Percentiles rank a stretch among this genome's conserved stretches.
Evolutionary conservation across 1,140 invertebrate genomes (phyloP).

Genomic region (Hylaeus anthracinus): DNA sequence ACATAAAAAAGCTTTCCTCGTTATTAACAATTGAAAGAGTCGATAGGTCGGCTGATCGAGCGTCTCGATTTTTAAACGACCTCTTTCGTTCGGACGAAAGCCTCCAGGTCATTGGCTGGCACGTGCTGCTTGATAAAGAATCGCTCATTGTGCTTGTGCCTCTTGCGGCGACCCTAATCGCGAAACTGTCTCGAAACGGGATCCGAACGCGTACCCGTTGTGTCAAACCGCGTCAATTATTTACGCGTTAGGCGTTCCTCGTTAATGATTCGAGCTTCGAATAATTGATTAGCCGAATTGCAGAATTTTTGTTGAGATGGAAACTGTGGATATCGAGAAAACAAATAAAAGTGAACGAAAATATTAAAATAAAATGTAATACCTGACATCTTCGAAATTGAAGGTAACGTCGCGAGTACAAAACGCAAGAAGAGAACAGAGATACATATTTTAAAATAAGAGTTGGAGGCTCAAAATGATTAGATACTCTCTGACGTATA

Average conservation of each 20-base stretch:
- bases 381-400: too few relatives aligned
- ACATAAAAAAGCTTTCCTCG: conserved; percentile 10
- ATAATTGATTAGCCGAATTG: too few relatives aligned
- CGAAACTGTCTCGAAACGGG: neutral
- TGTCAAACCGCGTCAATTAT: neutral
- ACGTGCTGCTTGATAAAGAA: conserved; percentile 8
- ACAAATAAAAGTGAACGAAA: too few relatives aligned
- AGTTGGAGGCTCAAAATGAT: too few relatives aligned
- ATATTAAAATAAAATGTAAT: too few relatives aligned
- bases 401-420: too few relatives aligned
- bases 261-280: too few relatives aligned
- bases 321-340: too few relatives aligned
- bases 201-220: neutral
- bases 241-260: neutral
- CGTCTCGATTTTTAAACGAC: conserved; percentile 8
- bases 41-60: conserved; percentile 5
- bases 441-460: too few relatives aligned
- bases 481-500: too few relatives aligned
- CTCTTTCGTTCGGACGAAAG: neutral
- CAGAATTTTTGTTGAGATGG: too few relatives aligned
- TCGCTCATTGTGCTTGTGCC: neutral
- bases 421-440: too few relatives aligned
- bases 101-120: neutral
- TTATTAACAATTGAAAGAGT: conserved; percentile 15
- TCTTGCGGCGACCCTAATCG: neutral